Evolutionary conservation across 2,797 vertebrate genomes (phyloP), one percentile per base, ranked within the genome.

Genomic region (Amazona finschi): DNA sequence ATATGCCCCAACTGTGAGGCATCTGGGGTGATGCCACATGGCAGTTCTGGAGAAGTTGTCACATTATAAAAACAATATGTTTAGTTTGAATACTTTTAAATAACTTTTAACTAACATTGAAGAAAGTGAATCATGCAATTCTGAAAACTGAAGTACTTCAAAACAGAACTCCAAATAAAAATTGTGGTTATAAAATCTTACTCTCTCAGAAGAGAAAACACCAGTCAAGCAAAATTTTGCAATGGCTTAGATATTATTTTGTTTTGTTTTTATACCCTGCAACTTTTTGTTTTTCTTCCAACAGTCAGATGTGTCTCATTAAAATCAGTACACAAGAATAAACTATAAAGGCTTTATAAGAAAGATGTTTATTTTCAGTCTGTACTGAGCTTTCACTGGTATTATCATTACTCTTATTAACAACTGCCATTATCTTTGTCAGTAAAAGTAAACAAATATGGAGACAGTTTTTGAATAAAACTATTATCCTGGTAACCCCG

Each of bases 1-100:
- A 0, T 11, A 20, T 0, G 7, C 18, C 21, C 22, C 0, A 0
- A 15, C 33, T 47, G 5, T 2, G 2, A 57, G 50, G 38, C 30
- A 58, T 36, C 33, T 53, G 36, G 12, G 18, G 1, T 86, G 46
- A 44, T 1, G 16, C 5, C 76, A 77, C 18, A n/a, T 2, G 38
- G 49, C 43, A 78, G 27, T 21, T 87, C 53, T 47, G 62, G 4
- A 87, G 53, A 75, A 61, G 58, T 0, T 11, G n/a, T 90, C 31
- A 46, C 5, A 1, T 75, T 60, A 47, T 44, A 89, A 76, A 77
- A 93, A 18, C 67, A 57, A 1, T 15, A 27, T 2, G 8, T 46
- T 82, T 3, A 22, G 61, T 76, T 7, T 39, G 19, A 79, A 67
- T 28, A 21, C 30, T 61, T 79, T 16, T 1, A 57, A 71, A 27